phyloP scores from a whole-genome alignment of 2,113 vertebrate species.

The Variabilichromis moorii region DNA sequence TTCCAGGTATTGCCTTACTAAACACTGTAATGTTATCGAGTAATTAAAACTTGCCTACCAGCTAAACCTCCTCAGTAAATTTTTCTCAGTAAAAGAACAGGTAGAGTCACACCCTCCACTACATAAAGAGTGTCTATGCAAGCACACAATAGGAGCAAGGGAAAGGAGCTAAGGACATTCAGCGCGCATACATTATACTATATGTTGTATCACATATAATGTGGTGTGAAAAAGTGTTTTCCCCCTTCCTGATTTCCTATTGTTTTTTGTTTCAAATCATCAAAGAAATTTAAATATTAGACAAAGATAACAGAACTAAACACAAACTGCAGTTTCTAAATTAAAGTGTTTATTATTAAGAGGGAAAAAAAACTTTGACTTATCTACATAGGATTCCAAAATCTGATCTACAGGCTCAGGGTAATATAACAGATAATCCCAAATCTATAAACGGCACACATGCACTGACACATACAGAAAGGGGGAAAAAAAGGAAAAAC shows the following conservation, averaged over 20 bases:
- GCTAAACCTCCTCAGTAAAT: background rate
- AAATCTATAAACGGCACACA: background rate
- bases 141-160: background rate
- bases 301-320: background rate
- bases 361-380: background rate
- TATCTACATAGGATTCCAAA: background rate
- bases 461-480: background rate
- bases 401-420: conserved; percentile 12
- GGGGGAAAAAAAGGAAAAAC: background rate
- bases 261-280: background rate
- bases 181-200: background rate
- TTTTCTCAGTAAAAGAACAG: background rate
- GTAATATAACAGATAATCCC: background rate
- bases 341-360: background rate
- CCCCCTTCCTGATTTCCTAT: background rate
- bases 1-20: background rate
- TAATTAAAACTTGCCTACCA: background rate
- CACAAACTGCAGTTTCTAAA: background rate
- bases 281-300: background rate
- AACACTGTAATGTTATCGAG: background rate
- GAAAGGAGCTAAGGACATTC: background rate
- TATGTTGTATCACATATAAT: background rate
- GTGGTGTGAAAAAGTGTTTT: background rate
- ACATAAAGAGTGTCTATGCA: background rate
- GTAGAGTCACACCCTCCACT: background rate